Conservation (phyloP, 2,888 invertebrate genomes). For the Pherbina coryleti region DNA sequence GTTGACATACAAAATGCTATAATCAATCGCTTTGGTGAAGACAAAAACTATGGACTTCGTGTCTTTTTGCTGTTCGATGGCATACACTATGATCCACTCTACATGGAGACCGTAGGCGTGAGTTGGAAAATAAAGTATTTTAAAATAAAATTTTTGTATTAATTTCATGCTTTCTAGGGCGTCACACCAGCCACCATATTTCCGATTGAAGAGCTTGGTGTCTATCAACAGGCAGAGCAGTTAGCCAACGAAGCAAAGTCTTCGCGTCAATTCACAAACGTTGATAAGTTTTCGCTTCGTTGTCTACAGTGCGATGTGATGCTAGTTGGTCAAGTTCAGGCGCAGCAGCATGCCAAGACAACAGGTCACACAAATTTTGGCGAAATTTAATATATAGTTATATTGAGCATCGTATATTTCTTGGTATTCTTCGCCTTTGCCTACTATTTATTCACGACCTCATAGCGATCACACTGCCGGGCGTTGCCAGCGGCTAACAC, state of each 20-base stretch:
- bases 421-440: constrained; percentile 64
- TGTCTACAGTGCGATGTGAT: constrained; percentile 85
- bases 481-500: background rate
- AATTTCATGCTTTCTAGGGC: constrained; percentile 71
- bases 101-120: constrained; percentile 85
- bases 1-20: constrained; percentile 92
- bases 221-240: constrained; percentile 85
- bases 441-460: constrained; percentile 53
- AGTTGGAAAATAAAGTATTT: constrained; percentile 63
- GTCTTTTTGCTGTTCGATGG: constrained; percentile 94
- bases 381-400: constrained; percentile 75
- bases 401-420: constrained; percentile 55
- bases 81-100: constrained; percentile 95
- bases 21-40: constrained; percentile 94
- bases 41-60: constrained; percentile 84
- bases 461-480: constrained; percentile 18
- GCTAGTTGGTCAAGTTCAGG: constrained; percentile 84
- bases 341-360: constrained; percentile 85
- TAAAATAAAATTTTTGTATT: background rate
- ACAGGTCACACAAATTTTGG: constrained; percentile 88
- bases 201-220: constrained; percentile 78
- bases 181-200: constrained; percentile 84
- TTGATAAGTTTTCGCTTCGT: constrained; percentile 86
- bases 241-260: constrained; percentile 90
- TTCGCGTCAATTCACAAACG: constrained; percentile 90